Percentiles rank a stretch among this genome's conserved stretches.
Conservation (phyloP, 2,888 invertebrate genomes). For the Balanococcus diminutus region DNA sequence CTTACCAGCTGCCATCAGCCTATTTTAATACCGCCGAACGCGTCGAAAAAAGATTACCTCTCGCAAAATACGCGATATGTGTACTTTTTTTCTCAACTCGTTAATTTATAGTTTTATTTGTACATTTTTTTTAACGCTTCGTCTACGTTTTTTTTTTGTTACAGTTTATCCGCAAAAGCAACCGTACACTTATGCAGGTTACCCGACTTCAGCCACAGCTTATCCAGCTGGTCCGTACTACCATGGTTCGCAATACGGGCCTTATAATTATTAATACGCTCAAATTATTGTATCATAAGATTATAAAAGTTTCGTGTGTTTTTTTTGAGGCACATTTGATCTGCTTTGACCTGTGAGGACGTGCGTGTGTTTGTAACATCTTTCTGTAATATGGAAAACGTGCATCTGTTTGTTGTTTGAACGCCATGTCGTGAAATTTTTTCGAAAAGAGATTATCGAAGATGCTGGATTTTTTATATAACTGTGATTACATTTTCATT, state of each 20-base stretch:
- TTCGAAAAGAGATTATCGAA: background rate
- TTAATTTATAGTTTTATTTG: background rate
- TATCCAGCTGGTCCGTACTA: slow-evolving; percentile 89
- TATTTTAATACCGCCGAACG: too few species aligned
- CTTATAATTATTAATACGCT: slow-evolving; percentile 78
- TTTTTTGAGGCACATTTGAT: background rate
- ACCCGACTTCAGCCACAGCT: slow-evolving; percentile 77
- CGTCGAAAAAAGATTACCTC: too few species aligned
- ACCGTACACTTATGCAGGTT: slow-evolving; percentile 88
- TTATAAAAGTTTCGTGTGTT: background rate
- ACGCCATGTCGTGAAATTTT: background rate
- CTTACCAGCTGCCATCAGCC: too few species aligned
- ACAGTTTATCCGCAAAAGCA: slow-evolving; percentile 94
- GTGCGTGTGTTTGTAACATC: background rate
- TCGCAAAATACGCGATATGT: background rate
- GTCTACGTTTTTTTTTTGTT: slow-evolving; percentile 23
- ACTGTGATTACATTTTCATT: slow-evolving; percentile 39
- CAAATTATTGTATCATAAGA: background rate
- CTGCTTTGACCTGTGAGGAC: too few species aligned
- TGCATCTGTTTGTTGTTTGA: background rate
- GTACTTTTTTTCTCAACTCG: background rate
- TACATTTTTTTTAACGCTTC: slow-evolving; percentile 54
- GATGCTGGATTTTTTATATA: background rate
- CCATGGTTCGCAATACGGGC: slow-evolving; percentile 88
- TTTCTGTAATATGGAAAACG: background rate